phyloP scores from a whole-genome alignment of 2,797 vertebrate species.

The Etheostoma perlongum region DNA sequence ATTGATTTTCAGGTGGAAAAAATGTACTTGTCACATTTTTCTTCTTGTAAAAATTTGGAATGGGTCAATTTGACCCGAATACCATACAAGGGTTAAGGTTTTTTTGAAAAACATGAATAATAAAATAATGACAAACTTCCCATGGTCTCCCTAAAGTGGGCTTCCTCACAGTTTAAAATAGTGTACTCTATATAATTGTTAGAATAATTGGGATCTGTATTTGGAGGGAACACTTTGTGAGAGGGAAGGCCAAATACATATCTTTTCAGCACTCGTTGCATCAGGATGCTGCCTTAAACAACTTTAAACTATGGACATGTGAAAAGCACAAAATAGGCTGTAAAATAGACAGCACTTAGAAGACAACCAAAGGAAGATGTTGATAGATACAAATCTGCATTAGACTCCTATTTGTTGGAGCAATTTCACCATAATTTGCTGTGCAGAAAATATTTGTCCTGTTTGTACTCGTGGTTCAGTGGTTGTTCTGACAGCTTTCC shows the following conservation, averaged over 20 bases:
- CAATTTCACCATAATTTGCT: neutral
- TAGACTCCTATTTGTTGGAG: constrained; percentile 11
- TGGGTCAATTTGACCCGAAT: no score
- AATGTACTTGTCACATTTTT: no score
- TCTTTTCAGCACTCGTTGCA: constrained; percentile 27
- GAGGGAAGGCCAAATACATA: constrained; percentile 30
- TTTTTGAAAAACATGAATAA: constrained; percentile 10
- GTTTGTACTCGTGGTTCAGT: neutral
- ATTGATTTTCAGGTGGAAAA: no score
- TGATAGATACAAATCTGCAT: constrained; percentile 30
- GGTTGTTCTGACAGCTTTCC: constrained; percentile 11
- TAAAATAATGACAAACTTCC: neutral
- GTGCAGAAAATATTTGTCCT: constrained; percentile 1
- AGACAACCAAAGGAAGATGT: constrained; percentile 8
- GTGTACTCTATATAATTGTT: neutral
- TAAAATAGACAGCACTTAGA: constrained; percentile 32
- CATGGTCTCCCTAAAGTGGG: constrained; percentile 25
- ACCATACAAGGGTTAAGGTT: neutral
- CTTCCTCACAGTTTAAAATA: constrained; percentile 16
- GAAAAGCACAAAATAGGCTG: constrained; percentile 17
- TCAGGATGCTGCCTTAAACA: constrained; percentile 28
- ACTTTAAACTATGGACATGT: constrained; percentile 10
- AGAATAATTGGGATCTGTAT: constrained; percentile 9
- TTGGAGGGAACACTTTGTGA: constrained; percentile 19
- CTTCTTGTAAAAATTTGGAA: no score